These are phyloP conservation scores for Pseudomyrmex gracilis DNA, from an alignment of 1,140 invertebrate genomes.

Conservation along the genomic window DNA sequence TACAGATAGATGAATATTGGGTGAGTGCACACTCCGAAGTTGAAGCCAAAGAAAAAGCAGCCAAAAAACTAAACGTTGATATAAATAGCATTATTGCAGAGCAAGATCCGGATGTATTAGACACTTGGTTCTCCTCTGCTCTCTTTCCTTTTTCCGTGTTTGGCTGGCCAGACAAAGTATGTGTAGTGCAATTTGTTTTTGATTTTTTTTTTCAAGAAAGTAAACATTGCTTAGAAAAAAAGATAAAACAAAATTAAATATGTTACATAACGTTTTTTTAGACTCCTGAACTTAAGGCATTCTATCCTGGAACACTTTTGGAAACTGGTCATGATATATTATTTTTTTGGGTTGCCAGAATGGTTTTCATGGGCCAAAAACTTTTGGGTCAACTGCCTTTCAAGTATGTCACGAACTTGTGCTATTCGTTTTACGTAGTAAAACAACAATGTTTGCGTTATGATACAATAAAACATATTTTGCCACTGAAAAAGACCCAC, in stretches of 20 bases:
- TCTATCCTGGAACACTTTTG: conserved; percentile 97
- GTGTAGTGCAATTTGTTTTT: not conserved
- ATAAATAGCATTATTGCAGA: conserved; percentile 89
- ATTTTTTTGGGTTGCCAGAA: conserved; percentile 99
- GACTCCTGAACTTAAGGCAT: conserved; percentile 89
- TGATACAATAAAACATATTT: conserved; percentile 11
- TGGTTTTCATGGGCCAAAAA: conserved; percentile 98
- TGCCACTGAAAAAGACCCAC: not conserved
- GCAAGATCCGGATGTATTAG: conserved; percentile 98
- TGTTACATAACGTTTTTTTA: conserved; percentile 70
- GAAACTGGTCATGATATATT: conserved; percentile 99
- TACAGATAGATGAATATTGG: conserved; percentile 92
- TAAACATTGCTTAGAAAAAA: conserved; percentile 34
- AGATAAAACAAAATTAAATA: too few species aligned
- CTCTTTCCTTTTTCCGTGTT: conserved; percentile 99
- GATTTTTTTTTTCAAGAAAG: not conserved
- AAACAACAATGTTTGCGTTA: not conserved
- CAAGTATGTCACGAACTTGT: conserved; percentile 86
- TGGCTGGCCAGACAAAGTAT: conserved; percentile 96
- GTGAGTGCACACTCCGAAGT: conserved; percentile 93
- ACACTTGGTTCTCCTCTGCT: conserved; percentile 99
- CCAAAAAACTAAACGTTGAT: conserved; percentile 91
- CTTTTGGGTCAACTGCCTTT: conserved; percentile 97
- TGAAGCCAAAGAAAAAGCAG: conserved; percentile 95
- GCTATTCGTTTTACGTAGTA: not conserved